phyloP scores from a whole-genome alignment of 2,797 vertebrate species.

The Amphiprion clarkii region DNA sequence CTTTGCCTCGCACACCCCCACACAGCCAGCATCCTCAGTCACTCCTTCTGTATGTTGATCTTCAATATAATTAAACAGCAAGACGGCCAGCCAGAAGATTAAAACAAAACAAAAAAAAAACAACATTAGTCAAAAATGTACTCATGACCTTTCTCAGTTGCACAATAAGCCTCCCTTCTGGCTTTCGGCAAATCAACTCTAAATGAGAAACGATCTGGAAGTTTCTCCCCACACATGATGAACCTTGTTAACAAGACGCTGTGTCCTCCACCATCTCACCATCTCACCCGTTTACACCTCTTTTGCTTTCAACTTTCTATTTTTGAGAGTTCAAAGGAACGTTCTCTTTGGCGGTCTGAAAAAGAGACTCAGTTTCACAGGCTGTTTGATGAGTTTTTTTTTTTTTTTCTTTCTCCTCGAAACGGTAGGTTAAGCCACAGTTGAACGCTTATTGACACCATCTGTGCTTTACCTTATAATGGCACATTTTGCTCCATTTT shows the following conservation, averaged over 20 bases:
- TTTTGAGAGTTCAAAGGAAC: constrained; percentile 55
- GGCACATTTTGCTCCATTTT: constrained; percentile 11
- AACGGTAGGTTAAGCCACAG: constrained; percentile 17
- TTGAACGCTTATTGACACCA: constrained; percentile 34
- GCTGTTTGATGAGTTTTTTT: constrained; percentile 40
- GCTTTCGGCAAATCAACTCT: constrained; percentile 54
- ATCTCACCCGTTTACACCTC: constrained; percentile 36
- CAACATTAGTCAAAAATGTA: constrained; percentile 70
- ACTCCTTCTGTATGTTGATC: constrained; percentile 43
- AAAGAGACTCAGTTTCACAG: constrained; percentile 49
- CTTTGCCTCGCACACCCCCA: constrained; percentile 44
- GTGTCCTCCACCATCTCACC: constrained; percentile 15
- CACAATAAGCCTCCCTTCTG: constrained; percentile 60
- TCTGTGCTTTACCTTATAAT: constrained; percentile 27
- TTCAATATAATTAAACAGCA: constrained; percentile 60
- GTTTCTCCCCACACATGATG: constrained; percentile 51
- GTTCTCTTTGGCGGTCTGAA: constrained; percentile 29
- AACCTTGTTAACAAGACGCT: constrained; percentile 60
- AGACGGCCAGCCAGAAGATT: constrained; percentile 52
- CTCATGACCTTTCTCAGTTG: constrained; percentile 60
- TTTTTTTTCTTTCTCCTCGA: not conserved
- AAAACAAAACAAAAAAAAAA: constrained; percentile 29
- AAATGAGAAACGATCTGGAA: constrained; percentile 54
- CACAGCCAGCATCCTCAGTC: constrained; percentile 19
- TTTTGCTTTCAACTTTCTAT: constrained; percentile 56